These are phyloP conservation scores for Habroteleia sp. DNA, from an alignment of 2,888 invertebrate species.

Conservation along the genomic window DNA sequence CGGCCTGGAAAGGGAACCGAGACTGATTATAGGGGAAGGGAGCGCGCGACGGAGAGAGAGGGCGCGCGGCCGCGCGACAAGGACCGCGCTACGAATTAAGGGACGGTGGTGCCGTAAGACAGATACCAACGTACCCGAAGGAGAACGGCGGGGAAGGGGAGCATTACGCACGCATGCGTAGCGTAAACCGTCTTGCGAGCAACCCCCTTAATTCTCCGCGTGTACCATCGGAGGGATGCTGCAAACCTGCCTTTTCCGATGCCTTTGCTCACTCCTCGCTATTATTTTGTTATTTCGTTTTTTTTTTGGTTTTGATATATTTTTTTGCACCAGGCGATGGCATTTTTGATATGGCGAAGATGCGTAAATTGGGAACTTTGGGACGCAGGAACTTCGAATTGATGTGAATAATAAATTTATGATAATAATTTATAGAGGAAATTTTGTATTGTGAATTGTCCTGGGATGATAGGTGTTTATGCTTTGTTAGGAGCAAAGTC, in stretches of 20 bases:
- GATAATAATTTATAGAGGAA: too few species aligned
- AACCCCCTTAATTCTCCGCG: conserved; percentile 61
- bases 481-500: too few species aligned
- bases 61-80: conserved; percentile 5
- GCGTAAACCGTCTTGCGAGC: conserved; percentile 50
- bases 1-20: conserved; percentile 66
- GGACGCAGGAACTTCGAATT: too few species aligned
- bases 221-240: conserved; percentile 69
- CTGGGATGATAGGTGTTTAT: too few species aligned
- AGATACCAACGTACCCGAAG: conserved; percentile 44
- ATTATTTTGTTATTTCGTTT: too few species aligned
- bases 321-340: too few species aligned
- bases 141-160: conserved; percentile 36
- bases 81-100: conserved; percentile 38
- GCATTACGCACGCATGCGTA: conserved; percentile 66
- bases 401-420: too few species aligned
- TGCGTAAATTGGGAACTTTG: too few species aligned
- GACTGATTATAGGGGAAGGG: conserved; percentile 60
- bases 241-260: conserved; percentile 69
- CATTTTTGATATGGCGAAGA: too few species aligned
- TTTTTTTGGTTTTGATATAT: too few species aligned
- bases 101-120: conserved; percentile 40
- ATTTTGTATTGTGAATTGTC: too few species aligned
- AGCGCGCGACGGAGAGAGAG: conserved; percentile 53
- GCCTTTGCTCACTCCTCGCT: too few species aligned